A percentile compares a stretch with the other conserved stretches of the same genome.
phyloP scores from a whole-genome alignment of 2,888 invertebrate genomes.

The Pachydiplax longipennis region DNA sequence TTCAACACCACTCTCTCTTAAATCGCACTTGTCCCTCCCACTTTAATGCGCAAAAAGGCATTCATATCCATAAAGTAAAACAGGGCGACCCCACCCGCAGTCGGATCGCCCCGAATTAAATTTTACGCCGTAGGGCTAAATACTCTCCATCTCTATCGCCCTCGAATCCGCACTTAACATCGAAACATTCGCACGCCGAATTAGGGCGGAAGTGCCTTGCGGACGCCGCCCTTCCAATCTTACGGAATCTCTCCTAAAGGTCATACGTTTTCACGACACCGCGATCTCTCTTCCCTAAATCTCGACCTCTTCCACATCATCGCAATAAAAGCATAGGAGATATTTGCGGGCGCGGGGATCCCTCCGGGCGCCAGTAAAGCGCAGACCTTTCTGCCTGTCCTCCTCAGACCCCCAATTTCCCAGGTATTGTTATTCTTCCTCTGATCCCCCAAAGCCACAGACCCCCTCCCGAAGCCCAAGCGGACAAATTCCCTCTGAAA shows the following conservation, averaged over 20 bases:
- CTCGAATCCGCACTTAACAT: background rate
- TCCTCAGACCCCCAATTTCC: slow-evolving; percentile 14
- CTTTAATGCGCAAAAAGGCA: too few species aligned
- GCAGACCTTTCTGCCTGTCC: background rate
- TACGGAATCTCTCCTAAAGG: background rate
- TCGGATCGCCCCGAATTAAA: too few species aligned
- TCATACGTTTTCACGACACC: slow-evolving; percentile 7
- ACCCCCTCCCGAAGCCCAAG: background rate
- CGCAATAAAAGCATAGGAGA: slow-evolving; percentile 32
- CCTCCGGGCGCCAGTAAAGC: slow-evolving; percentile 5
- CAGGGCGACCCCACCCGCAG: too few species aligned
- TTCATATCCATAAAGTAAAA: too few species aligned
- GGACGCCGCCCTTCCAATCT: background rate
- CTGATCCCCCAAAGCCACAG: background rate
- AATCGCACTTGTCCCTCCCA: too few species aligned
- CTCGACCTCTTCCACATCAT: slow-evolving; percentile 6
- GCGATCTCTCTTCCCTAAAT: background rate
- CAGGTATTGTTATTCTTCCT: background rate
- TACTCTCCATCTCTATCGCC: too few species aligned
- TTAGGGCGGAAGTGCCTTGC: background rate
- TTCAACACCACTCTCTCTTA: too few species aligned
- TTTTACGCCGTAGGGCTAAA: too few species aligned
- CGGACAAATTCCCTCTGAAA: slow-evolving; percentile 22
- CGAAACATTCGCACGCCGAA: background rate
- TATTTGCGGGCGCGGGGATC: background rate